These are phyloP conservation scores for Dasypus novemcinctus DNA, from an alignment of 2,113 vertebrate genomes.

Conservation along the genomic window DNA sequence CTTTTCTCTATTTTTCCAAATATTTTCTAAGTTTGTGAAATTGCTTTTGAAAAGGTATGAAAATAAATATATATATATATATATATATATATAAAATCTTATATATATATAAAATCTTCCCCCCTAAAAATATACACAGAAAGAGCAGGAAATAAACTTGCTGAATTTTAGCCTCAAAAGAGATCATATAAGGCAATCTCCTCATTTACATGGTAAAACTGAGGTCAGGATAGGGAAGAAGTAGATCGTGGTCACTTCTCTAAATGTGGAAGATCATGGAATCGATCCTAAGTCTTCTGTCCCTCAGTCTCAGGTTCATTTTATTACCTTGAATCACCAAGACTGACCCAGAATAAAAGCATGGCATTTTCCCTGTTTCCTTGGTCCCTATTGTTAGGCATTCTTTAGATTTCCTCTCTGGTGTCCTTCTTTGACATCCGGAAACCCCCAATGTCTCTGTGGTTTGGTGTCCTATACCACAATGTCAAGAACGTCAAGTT, in stretches of 20 bases:
- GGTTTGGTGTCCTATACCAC: not conserved
- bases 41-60: not conserved
- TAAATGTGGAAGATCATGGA: not conserved
- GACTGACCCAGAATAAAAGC: not conserved
- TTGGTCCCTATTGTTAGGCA: not conserved
- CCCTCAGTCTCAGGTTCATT: not conserved
- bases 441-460: not conserved
- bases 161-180: not conserved
- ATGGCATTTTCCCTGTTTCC: not conserved
- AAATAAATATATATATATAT: not conserved
- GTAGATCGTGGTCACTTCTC: not conserved
- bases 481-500: not conserved
- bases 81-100: no score
- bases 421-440: not conserved
- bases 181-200: not conserved
- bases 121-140: not conserved
- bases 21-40: constrained; percentile 2
- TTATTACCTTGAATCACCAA: not conserved
- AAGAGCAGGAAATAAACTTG: not conserved
- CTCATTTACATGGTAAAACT: not conserved
- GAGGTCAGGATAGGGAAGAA: not conserved
- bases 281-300: not conserved
- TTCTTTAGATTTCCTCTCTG: not conserved
- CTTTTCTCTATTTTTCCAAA: not conserved
- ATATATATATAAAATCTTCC: not conserved